Percentiles rank a stretch among this genome's conserved stretches.
Conservation (phyloP, 1,140 invertebrate species). For the Holcopasites calliopsidis region DNA sequence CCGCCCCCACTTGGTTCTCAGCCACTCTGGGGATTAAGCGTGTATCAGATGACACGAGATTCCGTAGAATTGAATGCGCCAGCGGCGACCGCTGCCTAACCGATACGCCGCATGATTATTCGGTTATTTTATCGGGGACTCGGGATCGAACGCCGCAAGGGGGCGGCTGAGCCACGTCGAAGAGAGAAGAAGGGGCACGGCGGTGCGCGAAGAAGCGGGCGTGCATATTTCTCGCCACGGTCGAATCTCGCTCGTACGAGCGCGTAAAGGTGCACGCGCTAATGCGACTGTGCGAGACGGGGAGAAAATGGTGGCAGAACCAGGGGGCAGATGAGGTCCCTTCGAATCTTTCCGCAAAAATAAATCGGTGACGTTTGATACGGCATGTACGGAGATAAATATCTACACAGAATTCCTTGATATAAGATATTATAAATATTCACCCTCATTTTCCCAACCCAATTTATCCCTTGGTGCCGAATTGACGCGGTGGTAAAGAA, state of each 20-base stretch:
- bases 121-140: constrained; percentile 61
- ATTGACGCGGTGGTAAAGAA: too few relatives aligned
- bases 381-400: too few relatives aligned
- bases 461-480: too few relatives aligned
- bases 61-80: constrained; percentile 66
- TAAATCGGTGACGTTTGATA: too few relatives aligned
- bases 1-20: constrained; percentile 57
- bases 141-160: constrained; percentile 42
- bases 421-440: too few relatives aligned
- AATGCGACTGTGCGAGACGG: too few relatives aligned
- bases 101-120: constrained; percentile 55
- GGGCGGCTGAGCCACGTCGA: not conserved
- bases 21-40: constrained; percentile 63
- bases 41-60: constrained; percentile 68
- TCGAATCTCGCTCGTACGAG: not conserved
- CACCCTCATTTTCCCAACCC: too few relatives aligned
- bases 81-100: constrained; percentile 18
- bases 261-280: too few relatives aligned
- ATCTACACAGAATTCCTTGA: too few relatives aligned
- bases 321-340: too few relatives aligned
- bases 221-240: constrained; percentile 52
- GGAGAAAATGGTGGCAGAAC: too few relatives aligned
- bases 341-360: too few relatives aligned
- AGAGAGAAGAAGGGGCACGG: not conserved
- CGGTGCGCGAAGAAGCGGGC: constrained; percentile 40